These are phyloP conservation scores for Adelges cooleyi DNA, from an alignment of 1,140 invertebrate genomes.

Conservation along the genomic window DNA sequence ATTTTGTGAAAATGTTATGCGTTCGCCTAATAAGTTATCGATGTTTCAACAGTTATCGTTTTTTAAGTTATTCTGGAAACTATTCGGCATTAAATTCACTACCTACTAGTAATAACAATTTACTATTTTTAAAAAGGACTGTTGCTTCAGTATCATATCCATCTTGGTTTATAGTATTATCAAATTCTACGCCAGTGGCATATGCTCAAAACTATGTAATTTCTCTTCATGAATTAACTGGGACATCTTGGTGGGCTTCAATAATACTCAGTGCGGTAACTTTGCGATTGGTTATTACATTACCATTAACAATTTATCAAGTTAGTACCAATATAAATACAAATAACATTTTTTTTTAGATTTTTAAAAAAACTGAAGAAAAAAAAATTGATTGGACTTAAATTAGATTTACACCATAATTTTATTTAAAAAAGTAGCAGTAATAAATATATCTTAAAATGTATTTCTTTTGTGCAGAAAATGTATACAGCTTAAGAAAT, in stretches of 20 bases:
- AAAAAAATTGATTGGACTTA: too few species aligned
- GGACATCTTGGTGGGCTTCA: constrained; percentile 72
- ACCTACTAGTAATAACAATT: neutral
- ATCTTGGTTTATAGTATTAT: constrained; percentile 1
- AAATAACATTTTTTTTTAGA: too few species aligned
- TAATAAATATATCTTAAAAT: too few species aligned
- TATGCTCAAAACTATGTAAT: constrained; percentile 52
- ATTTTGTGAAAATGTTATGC: neutral
- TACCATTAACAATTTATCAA: constrained; percentile 64
- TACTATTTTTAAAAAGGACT: neutral
- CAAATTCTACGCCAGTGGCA: constrained; percentile 41
- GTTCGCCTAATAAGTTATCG: neutral
- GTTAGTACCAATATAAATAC: constrained; percentile 31
- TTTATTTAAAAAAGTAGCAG: constrained; percentile 1
- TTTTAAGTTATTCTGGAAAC: neutral
- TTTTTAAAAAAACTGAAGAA: neutral
- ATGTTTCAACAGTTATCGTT: neutral
- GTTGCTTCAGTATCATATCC: neutral
- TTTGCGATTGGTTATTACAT: constrained; percentile 51
- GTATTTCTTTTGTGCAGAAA: too few species aligned
- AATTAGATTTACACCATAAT: too few species aligned
- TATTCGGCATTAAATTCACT: neutral
- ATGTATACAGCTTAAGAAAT: too few species aligned
- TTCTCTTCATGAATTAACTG: constrained; percentile 53
- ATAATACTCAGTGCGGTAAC: constrained; percentile 58